phyloP scores from a whole-genome alignment of 1,140 invertebrate species.

The Cydia splendana region DNA sequence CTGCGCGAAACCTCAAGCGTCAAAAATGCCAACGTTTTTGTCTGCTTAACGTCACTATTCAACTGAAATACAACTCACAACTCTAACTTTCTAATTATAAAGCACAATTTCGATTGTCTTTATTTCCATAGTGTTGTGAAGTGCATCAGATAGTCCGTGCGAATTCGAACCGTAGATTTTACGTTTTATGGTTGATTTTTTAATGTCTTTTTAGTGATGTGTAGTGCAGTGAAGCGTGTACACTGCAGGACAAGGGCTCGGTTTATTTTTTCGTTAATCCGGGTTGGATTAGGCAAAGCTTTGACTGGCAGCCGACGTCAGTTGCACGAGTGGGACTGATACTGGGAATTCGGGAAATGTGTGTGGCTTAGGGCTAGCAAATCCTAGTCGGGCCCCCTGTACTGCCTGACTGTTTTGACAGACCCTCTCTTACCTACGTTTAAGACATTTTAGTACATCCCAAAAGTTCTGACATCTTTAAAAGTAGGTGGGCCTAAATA shows the following conservation, averaged over 20 bases:
- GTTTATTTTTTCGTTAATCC: constrained; percentile 77
- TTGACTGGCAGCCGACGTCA: constrained; percentile 77
- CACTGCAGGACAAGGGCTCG: constrained; percentile 69
- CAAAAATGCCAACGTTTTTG: constrained; percentile 56
- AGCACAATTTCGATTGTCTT: background rate
- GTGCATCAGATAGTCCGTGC: constrained; percentile 58
- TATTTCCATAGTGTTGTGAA: background rate
- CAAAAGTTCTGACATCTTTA: background rate
- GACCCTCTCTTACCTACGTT: background rate
- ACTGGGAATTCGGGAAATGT: constrained; percentile 36
- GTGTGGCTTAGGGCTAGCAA: constrained; percentile 48
- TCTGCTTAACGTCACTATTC: constrained; percentile 31
- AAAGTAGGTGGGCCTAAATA: no score
- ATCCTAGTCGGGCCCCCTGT: constrained; percentile 7
- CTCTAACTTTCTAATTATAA: background rate
- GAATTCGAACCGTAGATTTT: background rate
- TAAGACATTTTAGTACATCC: background rate
- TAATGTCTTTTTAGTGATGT: background rate
- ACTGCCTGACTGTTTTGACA: background rate
- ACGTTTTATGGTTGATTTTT: background rate
- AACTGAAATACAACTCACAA: no score
- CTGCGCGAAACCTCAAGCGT: constrained; percentile 72
- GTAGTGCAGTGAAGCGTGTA: constrained; percentile 65
- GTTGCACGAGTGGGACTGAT: constrained; percentile 56
- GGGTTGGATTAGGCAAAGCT: constrained; percentile 74